A percentile compares a stretch with the other conserved stretches of the same genome.
phyloP scores from a whole-genome alignment of 2,888 invertebrate species.

The Abscondita cerata region DNA sequence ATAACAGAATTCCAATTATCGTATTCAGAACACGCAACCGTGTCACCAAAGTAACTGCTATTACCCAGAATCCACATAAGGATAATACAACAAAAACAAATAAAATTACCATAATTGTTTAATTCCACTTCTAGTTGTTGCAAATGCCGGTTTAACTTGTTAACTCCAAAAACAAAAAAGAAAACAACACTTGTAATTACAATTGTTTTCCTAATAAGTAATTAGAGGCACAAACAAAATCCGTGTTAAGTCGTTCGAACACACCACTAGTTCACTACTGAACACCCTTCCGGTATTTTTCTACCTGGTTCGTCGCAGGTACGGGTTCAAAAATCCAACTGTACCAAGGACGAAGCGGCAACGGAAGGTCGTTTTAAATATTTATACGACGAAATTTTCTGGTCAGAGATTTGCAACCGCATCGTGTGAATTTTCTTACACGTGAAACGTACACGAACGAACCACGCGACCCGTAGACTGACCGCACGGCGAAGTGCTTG shows the following conservation, averaged over 20 bases:
- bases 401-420: neutral
- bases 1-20: constrained; percentile 9
- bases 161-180: neutral
- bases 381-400: neutral
- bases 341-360: constrained; percentile 6
- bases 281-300: constrained; percentile 8
- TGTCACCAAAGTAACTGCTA: constrained; percentile 25
- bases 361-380: constrained; percentile 6
- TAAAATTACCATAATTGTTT: constrained; percentile 42
- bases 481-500: constrained; percentile 31
- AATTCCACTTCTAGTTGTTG: constrained; percentile 21
- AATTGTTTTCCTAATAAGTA: neutral
- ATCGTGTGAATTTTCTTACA: constrained; percentile 2
- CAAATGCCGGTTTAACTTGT: constrained; percentile 9
- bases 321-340: constrained; percentile 1
- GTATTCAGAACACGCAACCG: constrained; percentile 24
- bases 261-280: neutral
- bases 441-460: neutral
- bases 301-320: constrained; percentile 5
- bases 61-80: constrained; percentile 38
- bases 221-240: constrained; percentile 1
- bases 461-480: constrained; percentile 46
- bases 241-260: constrained; percentile 3
- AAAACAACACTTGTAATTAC: constrained; percentile 2
- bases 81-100: constrained; percentile 30